Evolutionary conservation across 64 coral and sea anemone genomes (phyloP), one percentile per base, ranked within the genome.

Genomic region (Pachyseris speciosa): DNA sequence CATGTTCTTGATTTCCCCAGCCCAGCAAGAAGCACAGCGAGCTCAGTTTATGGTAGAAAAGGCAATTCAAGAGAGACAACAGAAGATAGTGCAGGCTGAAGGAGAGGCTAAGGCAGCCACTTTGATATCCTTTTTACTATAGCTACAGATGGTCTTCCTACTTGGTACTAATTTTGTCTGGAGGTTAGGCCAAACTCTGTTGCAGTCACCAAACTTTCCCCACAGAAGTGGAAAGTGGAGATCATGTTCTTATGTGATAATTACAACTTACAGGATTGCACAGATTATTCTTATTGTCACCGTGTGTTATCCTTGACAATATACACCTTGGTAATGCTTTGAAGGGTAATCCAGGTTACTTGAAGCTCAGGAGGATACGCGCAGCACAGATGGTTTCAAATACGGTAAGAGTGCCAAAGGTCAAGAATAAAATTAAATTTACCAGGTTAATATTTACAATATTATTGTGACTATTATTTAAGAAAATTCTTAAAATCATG

Each of bases 1-100:
- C n/a, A n/a, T n/a, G n/a, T n/a, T n/a, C n/a, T n/a, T 92, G 29
- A 22, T 59, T 2, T n/a, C 11, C 30, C 31, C 43, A 99, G 97
- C 97, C 57, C 97, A 99, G 66, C 97, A 99, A 49, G 97, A 99
- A 80, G 97, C 97, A 37, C 97, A 99, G 68, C 78, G 97, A 83
- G 97, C 97, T 17, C 93, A 95, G 65, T 99, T 95, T 91, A 65
- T 88, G 72, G 97, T 99, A 19, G 97, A 99, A 63, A 99, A 89
- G 79, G 97, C 97, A 53, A 95, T 80, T 48, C 97, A 95, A 86
- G 96, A 98, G 67, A 87, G 96, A 87, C 96, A 98, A 57, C 96
- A 98, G 45, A 98, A 98, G 69, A 98, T 98, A 86, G 96, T 98
- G 17, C 96, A 98, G 47, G 96, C 97, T 19, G 94, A 99, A 57